These are phyloP conservation scores for Champsocephalus esox DNA, from an alignment of 2,797 vertebrate species.

Conservation along the genomic window DNA sequence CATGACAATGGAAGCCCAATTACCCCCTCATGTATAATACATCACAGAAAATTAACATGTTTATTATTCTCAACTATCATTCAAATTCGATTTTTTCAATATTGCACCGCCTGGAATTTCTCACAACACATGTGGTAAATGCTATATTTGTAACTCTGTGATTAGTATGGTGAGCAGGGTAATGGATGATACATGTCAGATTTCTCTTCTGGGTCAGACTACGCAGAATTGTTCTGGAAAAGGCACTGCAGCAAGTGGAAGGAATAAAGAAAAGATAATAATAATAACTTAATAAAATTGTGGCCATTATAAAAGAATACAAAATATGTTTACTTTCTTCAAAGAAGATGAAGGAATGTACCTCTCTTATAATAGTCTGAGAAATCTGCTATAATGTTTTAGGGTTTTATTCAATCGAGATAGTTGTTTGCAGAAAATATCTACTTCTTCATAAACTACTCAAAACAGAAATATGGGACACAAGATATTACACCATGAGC, in stretches of 20 bases:
- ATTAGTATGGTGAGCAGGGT: not conserved
- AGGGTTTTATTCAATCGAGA: too few species aligned
- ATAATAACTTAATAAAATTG: not conserved
- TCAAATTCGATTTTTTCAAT: slow-evolving; percentile 18
- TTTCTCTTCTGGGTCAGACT: not conserved
- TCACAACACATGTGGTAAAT: not conserved
- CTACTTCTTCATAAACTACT: not conserved
- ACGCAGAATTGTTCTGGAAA: slow-evolving; percentile 6
- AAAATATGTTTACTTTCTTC: not conserved
- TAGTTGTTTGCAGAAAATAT: not conserved
- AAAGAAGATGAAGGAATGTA: not conserved
- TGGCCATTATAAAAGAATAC: not conserved
- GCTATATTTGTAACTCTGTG: not conserved
- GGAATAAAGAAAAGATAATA: not conserved
- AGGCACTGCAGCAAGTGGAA: not conserved
- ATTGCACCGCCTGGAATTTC: not conserved
- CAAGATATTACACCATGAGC: not conserved
- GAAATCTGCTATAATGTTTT: too few species aligned
- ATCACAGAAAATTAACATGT: slow-evolving; percentile 38
- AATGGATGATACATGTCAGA: slow-evolving; percentile 5
- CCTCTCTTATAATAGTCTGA: not conserved
- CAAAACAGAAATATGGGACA: not conserved
- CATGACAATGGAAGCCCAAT: slow-evolving; percentile 44
- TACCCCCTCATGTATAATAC: slow-evolving; percentile 39
- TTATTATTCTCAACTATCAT: slow-evolving; percentile 24